phyloP scores from a whole-genome alignment of 2,888 invertebrate genomes.

The Drosophila imparisetae region DNA sequence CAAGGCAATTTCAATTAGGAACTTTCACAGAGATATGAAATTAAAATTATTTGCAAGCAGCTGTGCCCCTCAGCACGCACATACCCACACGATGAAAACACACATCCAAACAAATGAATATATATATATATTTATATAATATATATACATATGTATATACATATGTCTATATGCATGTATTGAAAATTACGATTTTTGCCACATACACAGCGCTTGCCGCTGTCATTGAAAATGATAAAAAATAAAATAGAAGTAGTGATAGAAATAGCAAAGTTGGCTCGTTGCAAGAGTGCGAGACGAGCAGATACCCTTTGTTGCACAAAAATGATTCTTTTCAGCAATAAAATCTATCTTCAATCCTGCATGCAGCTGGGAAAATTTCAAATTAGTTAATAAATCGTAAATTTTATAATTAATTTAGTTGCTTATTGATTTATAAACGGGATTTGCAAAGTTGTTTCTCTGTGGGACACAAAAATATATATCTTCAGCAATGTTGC shows the following conservation, averaged over 20 bases:
- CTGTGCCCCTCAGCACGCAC: constrained; percentile 51
- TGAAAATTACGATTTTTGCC: constrained; percentile 32
- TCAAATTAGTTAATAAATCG: background rate
- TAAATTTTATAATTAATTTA: background rate
- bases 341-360: background rate
- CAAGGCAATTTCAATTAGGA: constrained; percentile 74
- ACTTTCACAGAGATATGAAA: constrained; percentile 70
- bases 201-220: constrained; percentile 54
- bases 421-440: background rate
- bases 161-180: constrained; percentile 17
- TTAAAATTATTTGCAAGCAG: constrained; percentile 77
- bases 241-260: constrained; percentile 42
- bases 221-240: constrained; percentile 76
- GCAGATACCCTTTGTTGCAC: constrained; percentile 5
- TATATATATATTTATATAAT: constrained; percentile 7
- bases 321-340: background rate
- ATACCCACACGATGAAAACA: background rate
- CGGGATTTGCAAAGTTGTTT: background rate
- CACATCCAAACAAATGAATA: constrained; percentile 1
- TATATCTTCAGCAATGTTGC: background rate
- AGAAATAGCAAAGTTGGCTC: constrained; percentile 16
- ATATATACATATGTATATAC: background rate
- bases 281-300: background rate
- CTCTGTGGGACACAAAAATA: background rate
- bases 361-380: background rate